A percentile compares a stretch with the other conserved stretches of the same genome.
Conservation (phyloP, 2,888 invertebrate species). For the Brachypalpus laphriformis region DNA sequence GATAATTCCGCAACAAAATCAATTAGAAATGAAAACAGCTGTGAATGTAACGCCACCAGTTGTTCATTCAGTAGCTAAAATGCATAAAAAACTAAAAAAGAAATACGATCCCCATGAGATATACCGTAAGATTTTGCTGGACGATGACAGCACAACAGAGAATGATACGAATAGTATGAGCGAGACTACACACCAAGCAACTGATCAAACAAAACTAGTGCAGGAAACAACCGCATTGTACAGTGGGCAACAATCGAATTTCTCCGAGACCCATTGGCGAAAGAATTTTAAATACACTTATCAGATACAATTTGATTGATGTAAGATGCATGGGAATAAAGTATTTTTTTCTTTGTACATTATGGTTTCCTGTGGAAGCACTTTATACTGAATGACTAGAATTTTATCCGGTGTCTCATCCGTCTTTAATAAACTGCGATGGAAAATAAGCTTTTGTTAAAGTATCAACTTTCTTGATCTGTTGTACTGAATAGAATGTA, state of each 20-base stretch:
- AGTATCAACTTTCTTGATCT: too few species aligned
- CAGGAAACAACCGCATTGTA: slow-evolving; percentile 55
- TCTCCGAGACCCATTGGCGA: slow-evolving; percentile 83
- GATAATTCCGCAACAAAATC: slow-evolving; percentile 76
- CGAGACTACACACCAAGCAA: slow-evolving; percentile 63
- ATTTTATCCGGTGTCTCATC: too few species aligned
- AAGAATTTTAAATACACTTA: slow-evolving; percentile 80
- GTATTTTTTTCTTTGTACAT: neutral
- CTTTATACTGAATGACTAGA: too few species aligned
- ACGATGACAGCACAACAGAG: slow-evolving; percentile 73
- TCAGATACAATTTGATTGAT: slow-evolving; percentile 65
- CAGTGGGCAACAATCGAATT: slow-evolving; percentile 76
- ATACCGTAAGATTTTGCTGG: slow-evolving; percentile 78
- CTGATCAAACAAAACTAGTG: slow-evolving; percentile 39
- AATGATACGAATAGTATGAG: slow-evolving; percentile 66
- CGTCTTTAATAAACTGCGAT: too few species aligned
- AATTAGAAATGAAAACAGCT: slow-evolving; percentile 49
- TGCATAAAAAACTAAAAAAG: slow-evolving; percentile 74
- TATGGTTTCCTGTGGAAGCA: too few species aligned
- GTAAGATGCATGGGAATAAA: neutral
- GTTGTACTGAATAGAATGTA: too few species aligned
- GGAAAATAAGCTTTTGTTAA: too few species aligned
- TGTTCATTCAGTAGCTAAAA: slow-evolving; percentile 19
- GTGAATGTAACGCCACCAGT: slow-evolving; percentile 50
- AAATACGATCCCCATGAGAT: slow-evolving; percentile 78